These are phyloP conservation scores for Morelia viridis DNA, from an alignment of 2,797 vertebrate genomes.

Conservation along the genomic window DNA sequence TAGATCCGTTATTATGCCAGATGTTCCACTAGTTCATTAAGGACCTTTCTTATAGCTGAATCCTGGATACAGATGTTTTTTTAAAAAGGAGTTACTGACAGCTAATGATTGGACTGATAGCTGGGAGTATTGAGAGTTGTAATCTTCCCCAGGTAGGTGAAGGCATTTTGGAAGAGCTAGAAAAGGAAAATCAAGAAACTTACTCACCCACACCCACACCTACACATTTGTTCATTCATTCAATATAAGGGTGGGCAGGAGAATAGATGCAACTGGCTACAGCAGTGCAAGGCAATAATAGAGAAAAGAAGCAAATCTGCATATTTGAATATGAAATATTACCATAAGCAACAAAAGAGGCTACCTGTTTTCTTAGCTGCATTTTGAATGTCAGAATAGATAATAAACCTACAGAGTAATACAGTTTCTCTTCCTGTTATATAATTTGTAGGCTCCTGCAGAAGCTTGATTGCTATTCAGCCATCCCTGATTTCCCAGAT, in stretches of 20 bases:
- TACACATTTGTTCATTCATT: not conserved
- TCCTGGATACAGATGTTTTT: not conserved
- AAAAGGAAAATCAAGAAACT: not conserved
- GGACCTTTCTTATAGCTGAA: not conserved
- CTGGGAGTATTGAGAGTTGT: not conserved
- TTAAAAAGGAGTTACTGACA: not conserved
- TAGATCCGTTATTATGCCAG: not conserved
- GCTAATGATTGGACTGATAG: not conserved
- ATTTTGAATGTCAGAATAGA: not conserved
- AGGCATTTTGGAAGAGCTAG: not conserved
- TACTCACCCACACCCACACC: not conserved
- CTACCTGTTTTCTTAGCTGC: slow-evolving; percentile 4
- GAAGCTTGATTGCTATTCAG: slow-evolving; percentile 12
- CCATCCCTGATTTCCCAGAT: slow-evolving; percentile 27
- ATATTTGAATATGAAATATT: slow-evolving; percentile 19
- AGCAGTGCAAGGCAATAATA: not conserved
- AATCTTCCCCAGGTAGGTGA: not conserved
- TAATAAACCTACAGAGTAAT: not conserved
- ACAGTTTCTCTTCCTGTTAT: not conserved
- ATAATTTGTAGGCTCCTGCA: slow-evolving; percentile 1
- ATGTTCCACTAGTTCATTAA: not conserved
- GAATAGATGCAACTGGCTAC: not conserved
- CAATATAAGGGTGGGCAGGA: not conserved
- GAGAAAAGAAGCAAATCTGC: not conserved
- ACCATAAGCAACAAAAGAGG: slow-evolving; percentile 23